Evolutionary conservation across 2,797 vertebrate species (phyloP).

Genomic region (Microctenopoma steveboyesi): DNA sequence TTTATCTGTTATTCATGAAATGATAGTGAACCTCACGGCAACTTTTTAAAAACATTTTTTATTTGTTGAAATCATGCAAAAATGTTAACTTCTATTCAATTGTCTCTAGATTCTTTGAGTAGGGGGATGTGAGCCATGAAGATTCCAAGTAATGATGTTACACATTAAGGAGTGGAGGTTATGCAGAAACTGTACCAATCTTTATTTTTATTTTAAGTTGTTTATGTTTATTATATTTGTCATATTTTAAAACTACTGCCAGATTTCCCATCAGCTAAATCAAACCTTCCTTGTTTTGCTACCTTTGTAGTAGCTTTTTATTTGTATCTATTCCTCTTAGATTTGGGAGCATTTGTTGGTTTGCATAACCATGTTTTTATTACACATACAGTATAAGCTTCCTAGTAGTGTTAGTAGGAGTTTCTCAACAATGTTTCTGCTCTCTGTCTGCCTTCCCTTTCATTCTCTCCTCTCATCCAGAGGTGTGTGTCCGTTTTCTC

Average conservation of each 20-base stretch:
- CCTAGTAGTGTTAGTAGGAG: slow-evolving; percentile 25
- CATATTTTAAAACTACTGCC: slow-evolving; percentile 14
- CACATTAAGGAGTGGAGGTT: slow-evolving; percentile 74
- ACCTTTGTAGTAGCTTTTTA: slow-evolving; percentile 18
- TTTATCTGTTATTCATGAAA: slow-evolving; percentile 56
- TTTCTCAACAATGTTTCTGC: slow-evolving; percentile 71
- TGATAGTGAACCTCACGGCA: slow-evolving; percentile 38
- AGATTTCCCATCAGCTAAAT: slow-evolving; percentile 19
- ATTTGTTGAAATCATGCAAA: slow-evolving; percentile 68
- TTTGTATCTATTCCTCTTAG: slow-evolving; percentile 14
- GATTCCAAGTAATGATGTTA: slow-evolving; percentile 73
- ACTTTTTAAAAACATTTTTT: background rate
- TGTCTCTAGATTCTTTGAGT: slow-evolving; percentile 75
- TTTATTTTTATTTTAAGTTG: slow-evolving; percentile 29
- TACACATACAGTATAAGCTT: slow-evolving; percentile 28
- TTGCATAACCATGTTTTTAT: slow-evolving; percentile 30
- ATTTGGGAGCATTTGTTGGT: slow-evolving; percentile 37
- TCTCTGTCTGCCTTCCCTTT: slow-evolving; percentile 75
- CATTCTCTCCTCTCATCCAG: slow-evolving; percentile 75
- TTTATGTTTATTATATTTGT: slow-evolving; percentile 5
- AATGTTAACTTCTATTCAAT: slow-evolving; percentile 73
- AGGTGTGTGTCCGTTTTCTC: slow-evolving; percentile 74
- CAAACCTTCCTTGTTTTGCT: slow-evolving; percentile 30
- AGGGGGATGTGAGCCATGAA: slow-evolving; percentile 70
- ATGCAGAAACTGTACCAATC: slow-evolving; percentile 47